A percentile compares a stretch with the other conserved stretches of the same genome.
phyloP scores from a whole-genome alignment of 2,113 vertebrate species.

The Brachirus orientalis region DNA sequence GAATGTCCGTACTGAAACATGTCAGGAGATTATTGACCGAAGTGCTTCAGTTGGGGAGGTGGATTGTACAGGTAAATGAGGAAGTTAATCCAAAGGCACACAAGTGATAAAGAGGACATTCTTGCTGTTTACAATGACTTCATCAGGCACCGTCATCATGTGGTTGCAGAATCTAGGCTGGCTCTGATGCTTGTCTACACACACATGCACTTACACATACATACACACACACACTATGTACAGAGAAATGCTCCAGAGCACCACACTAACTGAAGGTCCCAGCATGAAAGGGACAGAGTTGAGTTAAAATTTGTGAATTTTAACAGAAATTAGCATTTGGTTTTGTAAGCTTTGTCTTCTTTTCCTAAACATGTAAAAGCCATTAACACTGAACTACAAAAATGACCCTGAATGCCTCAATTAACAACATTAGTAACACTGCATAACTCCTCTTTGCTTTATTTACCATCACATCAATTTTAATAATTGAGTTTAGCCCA shows the following conservation, averaged over 20 bases:
- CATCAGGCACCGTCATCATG: constrained; percentile 73
- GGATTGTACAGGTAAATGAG: constrained; percentile 35
- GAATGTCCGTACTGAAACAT: constrained; percentile 38
- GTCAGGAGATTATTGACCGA: constrained; percentile 56
- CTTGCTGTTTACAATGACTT: constrained; percentile 75
- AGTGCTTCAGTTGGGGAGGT: constrained; percentile 27
- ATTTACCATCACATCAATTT: constrained; percentile 60
- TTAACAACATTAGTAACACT: constrained; percentile 59
- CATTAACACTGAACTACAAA: constrained; percentile 64
- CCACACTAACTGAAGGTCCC: constrained; percentile 35
- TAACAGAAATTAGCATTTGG: constrained; percentile 58
- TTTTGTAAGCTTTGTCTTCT: constrained; percentile 68
- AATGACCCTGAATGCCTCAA: constrained; percentile 58
- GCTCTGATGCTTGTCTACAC: constrained; percentile 64
- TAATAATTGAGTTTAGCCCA: constrained; percentile 60
- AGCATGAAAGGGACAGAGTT: constrained; percentile 57
- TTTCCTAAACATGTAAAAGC: constrained; percentile 73
- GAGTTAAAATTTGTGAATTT: constrained; percentile 69
- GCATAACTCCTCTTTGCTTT: constrained; percentile 35
- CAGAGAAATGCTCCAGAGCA: constrained; percentile 40
- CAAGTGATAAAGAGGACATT: constrained; percentile 72
- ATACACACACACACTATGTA: too few relatives aligned
- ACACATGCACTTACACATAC: constrained; percentile 15
- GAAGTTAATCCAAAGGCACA: constrained; percentile 64
- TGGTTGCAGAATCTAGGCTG: constrained; percentile 58